Evolutionary conservation across 2,888 invertebrate genomes (phyloP).

Genomic region (Drosophila cognata): DNA sequence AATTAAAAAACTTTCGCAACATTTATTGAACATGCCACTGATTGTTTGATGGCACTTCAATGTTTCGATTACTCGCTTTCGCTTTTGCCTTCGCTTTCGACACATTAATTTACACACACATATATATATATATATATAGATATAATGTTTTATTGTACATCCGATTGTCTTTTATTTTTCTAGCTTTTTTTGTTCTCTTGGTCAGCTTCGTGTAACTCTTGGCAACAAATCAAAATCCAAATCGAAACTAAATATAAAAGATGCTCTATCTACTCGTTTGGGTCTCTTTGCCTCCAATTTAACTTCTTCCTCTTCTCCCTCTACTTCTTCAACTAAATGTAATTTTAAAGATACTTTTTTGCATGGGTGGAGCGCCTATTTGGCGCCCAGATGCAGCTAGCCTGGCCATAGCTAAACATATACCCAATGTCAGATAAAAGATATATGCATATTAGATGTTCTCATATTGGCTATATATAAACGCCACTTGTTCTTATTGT

Average conservation of each 20-base stretch:
- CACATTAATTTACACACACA: constrained; percentile 18
- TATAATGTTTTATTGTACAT: constrained; percentile 57
- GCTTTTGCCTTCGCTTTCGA: constrained; percentile 19
- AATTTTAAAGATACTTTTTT: constrained; percentile 77
- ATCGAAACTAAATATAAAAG: constrained; percentile 63
- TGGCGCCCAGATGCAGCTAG: constrained; percentile 64
- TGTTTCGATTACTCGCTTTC: constrained; percentile 27
- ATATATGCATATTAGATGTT: constrained; percentile 52
- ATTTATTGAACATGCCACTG: constrained; percentile 25
- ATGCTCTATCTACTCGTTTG: constrained; percentile 73
- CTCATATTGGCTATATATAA: constrained; percentile 62
- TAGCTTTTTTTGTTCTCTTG: constrained; percentile 28
- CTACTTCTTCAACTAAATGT: constrained; percentile 75
- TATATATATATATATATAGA: background rate
- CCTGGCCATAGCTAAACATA: constrained; percentile 61
- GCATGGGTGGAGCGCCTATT: constrained; percentile 46
- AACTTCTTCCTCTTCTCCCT: constrained; percentile 38
- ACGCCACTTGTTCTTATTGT: constrained; percentile 58
- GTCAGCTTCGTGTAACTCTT: constrained; percentile 61
- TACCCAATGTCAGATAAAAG: constrained; percentile 67
- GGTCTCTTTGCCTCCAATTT: constrained; percentile 44
- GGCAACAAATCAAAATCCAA: constrained; percentile 52
- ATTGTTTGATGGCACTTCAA: constrained; percentile 42
- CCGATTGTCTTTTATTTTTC: constrained; percentile 58
- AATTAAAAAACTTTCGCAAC: constrained; percentile 75